Evolutionary conservation across 2,888 invertebrate genomes (phyloP), one percentile per base, ranked within the genome.

Genomic region (Scelioninae gen. 2): DNA sequence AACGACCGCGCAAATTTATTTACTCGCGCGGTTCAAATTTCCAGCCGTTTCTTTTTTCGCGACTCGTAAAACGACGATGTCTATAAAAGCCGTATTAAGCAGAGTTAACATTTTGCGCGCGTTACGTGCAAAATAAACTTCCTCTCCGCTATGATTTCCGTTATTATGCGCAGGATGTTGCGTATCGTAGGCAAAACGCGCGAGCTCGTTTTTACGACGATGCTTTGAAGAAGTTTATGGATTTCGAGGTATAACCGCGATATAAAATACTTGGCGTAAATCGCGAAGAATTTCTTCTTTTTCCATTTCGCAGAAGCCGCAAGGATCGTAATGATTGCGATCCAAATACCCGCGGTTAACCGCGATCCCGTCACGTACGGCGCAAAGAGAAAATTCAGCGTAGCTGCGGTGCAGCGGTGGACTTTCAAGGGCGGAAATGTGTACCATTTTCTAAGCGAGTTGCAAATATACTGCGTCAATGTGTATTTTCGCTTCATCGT

Each of bases 301-400:
- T 75, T 77, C 67, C 69, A 69, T 69, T 76, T 77, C 77, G 73
- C 60, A 74, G 76, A 76, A 77, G 74, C 77, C 74, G 69, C 76
- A 74, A 72, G 68, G 53, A 65, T 70, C 63, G 72, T 76, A 77
- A 77, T 70, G 74, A 76, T 77, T 75, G 58, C 73, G 76, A 76
- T 75, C 74, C 64, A 74, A 74, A 74, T 76, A 76, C 64, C 71
- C 77, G 76, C 69, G 77, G 77, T 77, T 76, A 76, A 77, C 77
- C 77, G 73, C 76, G 73, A 74, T 73, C 72, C 70, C 74, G 74
- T 75, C 76, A 73, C 74, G 76, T 76, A 76, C 76, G 57, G 67
- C 37, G 71, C 64, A 73, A 72, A 72, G 67, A 74, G 68, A 73
- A 72, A 74, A 72, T 69, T 16, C 53, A 68, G 33, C 61, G 68